Base-by-base conservation (phyloP, 2,888 invertebrate genomes). In the Microplitis deprimator region DNA sequence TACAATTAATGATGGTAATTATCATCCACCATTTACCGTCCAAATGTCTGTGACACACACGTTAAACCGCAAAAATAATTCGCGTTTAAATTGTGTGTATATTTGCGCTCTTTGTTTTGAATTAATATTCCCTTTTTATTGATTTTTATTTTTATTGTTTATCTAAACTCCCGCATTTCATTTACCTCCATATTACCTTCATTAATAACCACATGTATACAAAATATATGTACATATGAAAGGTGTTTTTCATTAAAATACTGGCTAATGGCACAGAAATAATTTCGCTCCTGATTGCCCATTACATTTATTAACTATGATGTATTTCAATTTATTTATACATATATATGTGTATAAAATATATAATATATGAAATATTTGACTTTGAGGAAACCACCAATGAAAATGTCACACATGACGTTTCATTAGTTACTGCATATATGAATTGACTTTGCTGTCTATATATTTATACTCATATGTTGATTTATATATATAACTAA, bases 1-100 rank as follows among this genome's bases (percentile, higher is more conserved):
- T 16, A 10, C 16, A 20, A 41, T 40, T 70, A 70, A 70, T 70
- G 70, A 50, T 20, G 70, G 70, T 70, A 40, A 68, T 70, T 70
- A 70, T 59, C 70, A 50, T 29, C 50, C 70, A 60, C 65, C 65
- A 65, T 65, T 65, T 65, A 65, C 65, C 38, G 20, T 38, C 50
- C 70, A 70, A 70, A 39, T 59, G 50, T 50, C 10, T 50, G 50
- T 50, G 50, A 29, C 20, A 13, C 16, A 17, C 40, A 41, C 59
- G 17, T 29, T 60, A 17, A 8, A 60, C 70, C 70, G 20, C 70
- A 59, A 70, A 59, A 70, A 70, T 70, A 50, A 29, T 20, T 65
- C 38, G 29, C 1, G 65, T 65, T 65, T 6, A 65, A 20, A 50
- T 13, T 13, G 2, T 13, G 5, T 50, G 10, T 10, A 50, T 50